Evolutionary conservation across 2,888 invertebrate species (phyloP).

Genomic region (Heliconius aoede): DNA sequence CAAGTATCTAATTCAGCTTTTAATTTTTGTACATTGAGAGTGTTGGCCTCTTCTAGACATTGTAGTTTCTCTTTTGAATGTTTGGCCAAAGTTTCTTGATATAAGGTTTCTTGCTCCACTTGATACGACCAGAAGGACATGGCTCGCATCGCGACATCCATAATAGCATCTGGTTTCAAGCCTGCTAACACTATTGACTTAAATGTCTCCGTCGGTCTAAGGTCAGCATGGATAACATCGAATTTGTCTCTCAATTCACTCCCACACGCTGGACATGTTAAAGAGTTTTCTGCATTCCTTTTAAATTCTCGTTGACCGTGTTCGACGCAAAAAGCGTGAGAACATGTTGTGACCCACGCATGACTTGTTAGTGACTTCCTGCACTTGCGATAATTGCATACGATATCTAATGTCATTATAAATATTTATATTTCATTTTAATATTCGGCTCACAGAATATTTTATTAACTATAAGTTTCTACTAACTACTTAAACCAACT

Average conservation of each 20-base stretch:
- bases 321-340: slow-evolving; percentile 82
- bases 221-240: slow-evolving; percentile 80
- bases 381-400: slow-evolving; percentile 82
- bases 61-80: slow-evolving; percentile 76
- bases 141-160: slow-evolving; percentile 82
- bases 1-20: slow-evolving; percentile 78
- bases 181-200: slow-evolving; percentile 82
- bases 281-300: slow-evolving; percentile 71
- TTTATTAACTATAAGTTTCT: background rate
- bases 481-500: background rate
- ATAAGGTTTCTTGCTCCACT: slow-evolving; percentile 79
- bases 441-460: background rate
- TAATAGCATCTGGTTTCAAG: slow-evolving; percentile 79
- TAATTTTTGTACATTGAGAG: slow-evolving; percentile 72
- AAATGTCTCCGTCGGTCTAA: slow-evolving; percentile 79
- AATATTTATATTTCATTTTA: background rate
- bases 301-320: slow-evolving; percentile 80
- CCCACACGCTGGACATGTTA: slow-evolving; percentile 80
- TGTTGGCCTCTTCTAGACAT: slow-evolving; percentile 76
- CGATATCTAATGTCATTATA: slow-evolving; percentile 72
- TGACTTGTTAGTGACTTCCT: slow-evolving; percentile 74
- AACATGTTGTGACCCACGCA: slow-evolving; percentile 83
- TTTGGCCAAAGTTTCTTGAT: slow-evolving; percentile 77
- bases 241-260: slow-evolving; percentile 78
- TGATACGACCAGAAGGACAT: slow-evolving; percentile 83